These are phyloP conservation scores for Chymomyza caudatula DNA, from an alignment of 2,888 invertebrate species.

Conservation along the genomic window DNA sequence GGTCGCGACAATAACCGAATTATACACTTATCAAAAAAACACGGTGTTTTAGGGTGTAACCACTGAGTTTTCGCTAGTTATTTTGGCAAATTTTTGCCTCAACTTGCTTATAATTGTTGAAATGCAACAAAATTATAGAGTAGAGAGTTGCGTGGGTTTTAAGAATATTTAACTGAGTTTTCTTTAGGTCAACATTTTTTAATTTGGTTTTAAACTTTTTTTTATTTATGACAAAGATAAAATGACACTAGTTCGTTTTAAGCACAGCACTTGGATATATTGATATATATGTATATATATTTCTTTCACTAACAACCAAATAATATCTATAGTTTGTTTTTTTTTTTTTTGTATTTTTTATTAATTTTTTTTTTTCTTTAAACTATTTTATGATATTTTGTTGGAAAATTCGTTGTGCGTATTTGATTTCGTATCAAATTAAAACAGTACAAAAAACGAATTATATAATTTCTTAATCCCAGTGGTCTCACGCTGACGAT, in stretches of 20 bases:
- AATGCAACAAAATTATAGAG: slow-evolving; percentile 25
- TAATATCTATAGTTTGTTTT: slow-evolving; percentile 56
- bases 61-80: slow-evolving; percentile 52
- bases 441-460: slow-evolving; percentile 91
- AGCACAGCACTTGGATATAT: slow-evolving; percentile 53
- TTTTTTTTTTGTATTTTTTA: slow-evolving; percentile 32
- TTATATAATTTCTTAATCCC: slow-evolving; percentile 92
- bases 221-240: slow-evolving; percentile 36
- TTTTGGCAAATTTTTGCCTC: slow-evolving; percentile 50
- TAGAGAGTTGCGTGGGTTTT: slow-evolving; percentile 34
- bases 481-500: slow-evolving; percentile 89
- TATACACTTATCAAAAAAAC: slow-evolving; percentile 30
- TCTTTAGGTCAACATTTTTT: slow-evolving; percentile 52
- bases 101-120: background rate
- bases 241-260: slow-evolving; percentile 29
- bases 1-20: slow-evolving; percentile 11
- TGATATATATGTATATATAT: slow-evolving; percentile 23
- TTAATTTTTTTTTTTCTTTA: slow-evolving; percentile 4
- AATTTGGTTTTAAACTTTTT: slow-evolving; percentile 20
- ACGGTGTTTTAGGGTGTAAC: slow-evolving; percentile 35
- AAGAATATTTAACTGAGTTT: slow-evolving; percentile 22
- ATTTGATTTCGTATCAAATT: slow-evolving; percentile 77
- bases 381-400: slow-evolving; percentile 24
- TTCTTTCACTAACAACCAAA: slow-evolving; percentile 67
- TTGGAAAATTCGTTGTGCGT: slow-evolving; percentile 61